phyloP scores from a whole-genome alignment of 2,888 invertebrate species.

The Byasa hedistus region DNA sequence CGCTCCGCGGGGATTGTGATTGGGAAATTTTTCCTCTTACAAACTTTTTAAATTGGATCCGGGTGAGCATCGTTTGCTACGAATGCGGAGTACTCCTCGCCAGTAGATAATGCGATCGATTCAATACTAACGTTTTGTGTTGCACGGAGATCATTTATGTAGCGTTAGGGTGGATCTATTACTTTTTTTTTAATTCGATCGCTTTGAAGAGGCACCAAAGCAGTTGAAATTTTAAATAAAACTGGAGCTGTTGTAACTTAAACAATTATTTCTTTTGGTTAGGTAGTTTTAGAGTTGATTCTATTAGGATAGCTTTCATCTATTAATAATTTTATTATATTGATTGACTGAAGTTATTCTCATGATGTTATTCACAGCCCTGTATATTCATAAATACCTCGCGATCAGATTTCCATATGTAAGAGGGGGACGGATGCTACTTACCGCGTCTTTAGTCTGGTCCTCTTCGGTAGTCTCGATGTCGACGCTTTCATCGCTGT shows the following conservation, averaged over 20 bases:
- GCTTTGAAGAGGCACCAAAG: background rate
- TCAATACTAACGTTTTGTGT: constrained; percentile 66
- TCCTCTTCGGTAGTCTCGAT: constrained; percentile 93
- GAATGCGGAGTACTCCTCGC: constrained; percentile 50
- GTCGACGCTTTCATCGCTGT: constrained; percentile 91
- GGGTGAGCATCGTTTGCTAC: constrained; percentile 63
- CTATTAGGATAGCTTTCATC: no score
- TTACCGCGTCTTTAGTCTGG: constrained; percentile 61
- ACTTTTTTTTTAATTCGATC: background rate
- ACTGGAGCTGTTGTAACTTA: no score
- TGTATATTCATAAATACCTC: background rate
- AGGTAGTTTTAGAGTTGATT: no score
- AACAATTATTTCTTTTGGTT: no score
- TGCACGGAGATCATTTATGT: constrained; percentile 69
- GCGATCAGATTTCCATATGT: background rate
- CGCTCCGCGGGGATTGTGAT: constrained; percentile 61
- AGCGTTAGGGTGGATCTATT: constrained; percentile 23
- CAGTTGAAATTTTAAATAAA: no score
- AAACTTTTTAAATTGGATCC: constrained; percentile 77
- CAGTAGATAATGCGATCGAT: constrained; percentile 69
- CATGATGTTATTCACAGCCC: background rate
- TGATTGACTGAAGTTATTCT: no score
- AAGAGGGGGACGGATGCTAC: constrained; percentile 36
- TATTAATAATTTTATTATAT: background rate
- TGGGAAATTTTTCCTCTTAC: constrained; percentile 71